phyloP scores from a whole-genome alignment of 2,797 vertebrate genomes.

The Epinephelus awoara region DNA sequence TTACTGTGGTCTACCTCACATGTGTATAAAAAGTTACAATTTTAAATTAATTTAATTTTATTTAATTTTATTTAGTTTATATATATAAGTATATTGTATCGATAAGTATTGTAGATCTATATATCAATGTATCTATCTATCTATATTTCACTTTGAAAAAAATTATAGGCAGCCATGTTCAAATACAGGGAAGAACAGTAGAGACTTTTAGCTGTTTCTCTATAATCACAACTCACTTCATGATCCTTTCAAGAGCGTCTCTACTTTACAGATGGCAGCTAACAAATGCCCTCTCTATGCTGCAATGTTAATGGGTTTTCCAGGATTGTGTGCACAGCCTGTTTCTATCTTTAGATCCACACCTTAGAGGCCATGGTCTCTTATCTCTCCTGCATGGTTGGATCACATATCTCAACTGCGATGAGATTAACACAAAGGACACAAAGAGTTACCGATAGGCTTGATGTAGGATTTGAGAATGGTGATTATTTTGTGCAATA shows the following conservation, averaged over 20 bases:
- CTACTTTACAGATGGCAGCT: slow-evolving; percentile 12
- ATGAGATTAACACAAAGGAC: slow-evolving; percentile 30
- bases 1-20: no score
- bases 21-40: no score
- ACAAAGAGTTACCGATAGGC: slow-evolving; percentile 20
- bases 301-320: slow-evolving; percentile 63
- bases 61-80: no score
- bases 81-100: no score
- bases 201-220: not conserved
- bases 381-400: slow-evolving; percentile 35
- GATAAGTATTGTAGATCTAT: no score
- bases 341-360: slow-evolving; percentile 66
- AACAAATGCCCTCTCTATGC: slow-evolving; percentile 36
- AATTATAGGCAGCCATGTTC: not conserved
- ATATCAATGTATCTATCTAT: no score
- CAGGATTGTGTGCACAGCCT: slow-evolving; percentile 41
- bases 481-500: not conserved
- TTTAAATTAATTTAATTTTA: no score
- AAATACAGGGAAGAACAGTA: not conserved
- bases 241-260: slow-evolving; percentile 2
- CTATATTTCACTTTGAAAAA: no score
- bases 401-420: slow-evolving; percentile 28
- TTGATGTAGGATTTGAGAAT: slow-evolving; percentile 8
- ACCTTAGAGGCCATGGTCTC: slow-evolving; percentile 32
- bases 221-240: not conserved